These are phyloP conservation scores for Meiosimyza decipiens DNA, from an alignment of 2,888 invertebrate genomes.

Conservation along the genomic window DNA sequence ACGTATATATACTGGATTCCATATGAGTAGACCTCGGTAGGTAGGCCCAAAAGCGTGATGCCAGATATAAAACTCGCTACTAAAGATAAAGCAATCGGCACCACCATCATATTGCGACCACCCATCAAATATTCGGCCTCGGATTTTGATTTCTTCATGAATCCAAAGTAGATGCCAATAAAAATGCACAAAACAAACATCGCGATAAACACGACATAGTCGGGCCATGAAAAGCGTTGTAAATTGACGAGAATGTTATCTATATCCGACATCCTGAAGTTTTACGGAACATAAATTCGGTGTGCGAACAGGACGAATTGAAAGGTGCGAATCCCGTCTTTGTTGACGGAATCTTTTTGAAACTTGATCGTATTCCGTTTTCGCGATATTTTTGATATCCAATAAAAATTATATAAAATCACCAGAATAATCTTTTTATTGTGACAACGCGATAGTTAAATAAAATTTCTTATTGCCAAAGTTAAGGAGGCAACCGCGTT, in stretches of 20 bases:
- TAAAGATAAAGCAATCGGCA: conserved; percentile 84
- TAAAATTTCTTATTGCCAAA: too few relatives aligned
- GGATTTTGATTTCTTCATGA: conserved; percentile 72
- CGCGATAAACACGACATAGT: conserved; percentile 66
- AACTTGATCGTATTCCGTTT: conserved; percentile 26
- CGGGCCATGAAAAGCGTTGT: conserved; percentile 64
- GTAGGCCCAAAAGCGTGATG: conserved; percentile 81
- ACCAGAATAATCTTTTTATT: neutral
- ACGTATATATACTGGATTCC: conserved; percentile 82
- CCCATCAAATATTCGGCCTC: conserved; percentile 84
- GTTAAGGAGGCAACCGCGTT: conserved; percentile 26
- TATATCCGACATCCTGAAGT: conserved; percentile 59
- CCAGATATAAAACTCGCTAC: conserved; percentile 86
- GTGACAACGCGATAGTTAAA: too few relatives aligned
- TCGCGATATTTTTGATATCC: neutral
- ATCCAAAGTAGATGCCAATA: conserved; percentile 84
- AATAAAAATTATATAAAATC: neutral
- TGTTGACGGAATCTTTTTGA: conserved; percentile 5
- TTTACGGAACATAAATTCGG: neutral
- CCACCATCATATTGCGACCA: conserved; percentile 79
- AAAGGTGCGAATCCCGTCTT: conserved; percentile 12
- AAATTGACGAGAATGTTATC: conserved; percentile 61
- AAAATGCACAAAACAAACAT: conserved; percentile 80
- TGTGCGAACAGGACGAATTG: neutral
- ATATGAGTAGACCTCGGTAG: conserved; percentile 84